Evolutionary conservation across 2,888 invertebrate genomes (phyloP).

Genomic region (Diarsia rubi): DNA sequence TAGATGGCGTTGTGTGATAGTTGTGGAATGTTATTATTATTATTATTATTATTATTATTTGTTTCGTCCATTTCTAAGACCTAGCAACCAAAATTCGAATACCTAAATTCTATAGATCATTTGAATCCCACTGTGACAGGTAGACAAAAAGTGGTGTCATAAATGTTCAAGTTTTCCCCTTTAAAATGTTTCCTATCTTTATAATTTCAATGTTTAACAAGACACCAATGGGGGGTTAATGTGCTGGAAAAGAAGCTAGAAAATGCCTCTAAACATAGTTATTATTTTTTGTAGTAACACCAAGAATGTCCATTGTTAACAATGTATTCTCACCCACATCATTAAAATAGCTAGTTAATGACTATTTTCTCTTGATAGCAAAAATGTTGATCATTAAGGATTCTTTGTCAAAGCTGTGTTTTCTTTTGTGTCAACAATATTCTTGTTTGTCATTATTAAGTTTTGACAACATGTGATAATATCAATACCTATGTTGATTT

Average conservation of each 20-base stretch:
- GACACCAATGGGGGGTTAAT: neutral
- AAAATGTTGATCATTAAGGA: constrained; percentile 45
- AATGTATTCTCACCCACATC: constrained; percentile 38
- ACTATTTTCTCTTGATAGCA: constrained; percentile 46
- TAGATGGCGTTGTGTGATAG: too few relatives aligned
- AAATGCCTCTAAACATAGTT: neutral
- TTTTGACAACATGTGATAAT: constrained; percentile 32
- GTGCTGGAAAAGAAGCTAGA: constrained; percentile 9
- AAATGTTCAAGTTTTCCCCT: neutral
- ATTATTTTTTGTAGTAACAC: constrained; percentile 14
- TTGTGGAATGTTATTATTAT: too few relatives aligned
- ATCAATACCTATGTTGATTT: constrained; percentile 26
- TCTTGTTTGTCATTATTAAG: neutral
- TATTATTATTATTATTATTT: too few relatives aligned
- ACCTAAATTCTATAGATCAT: neutral
- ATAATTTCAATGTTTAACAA: neutral
- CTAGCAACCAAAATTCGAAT: neutral
- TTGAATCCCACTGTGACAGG: neutral
- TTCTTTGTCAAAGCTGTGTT: constrained; percentile 32
- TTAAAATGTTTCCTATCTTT: neutral
- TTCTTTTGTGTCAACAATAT: constrained; percentile 23
- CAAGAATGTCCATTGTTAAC: constrained; percentile 44
- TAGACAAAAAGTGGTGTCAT: neutral
- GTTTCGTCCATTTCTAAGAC: neutral
- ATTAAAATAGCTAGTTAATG: constrained; percentile 60